Evolutionary conservation across 2,113 vertebrate genomes (phyloP).

Genomic region (Sebastes fasciatus): DNA sequence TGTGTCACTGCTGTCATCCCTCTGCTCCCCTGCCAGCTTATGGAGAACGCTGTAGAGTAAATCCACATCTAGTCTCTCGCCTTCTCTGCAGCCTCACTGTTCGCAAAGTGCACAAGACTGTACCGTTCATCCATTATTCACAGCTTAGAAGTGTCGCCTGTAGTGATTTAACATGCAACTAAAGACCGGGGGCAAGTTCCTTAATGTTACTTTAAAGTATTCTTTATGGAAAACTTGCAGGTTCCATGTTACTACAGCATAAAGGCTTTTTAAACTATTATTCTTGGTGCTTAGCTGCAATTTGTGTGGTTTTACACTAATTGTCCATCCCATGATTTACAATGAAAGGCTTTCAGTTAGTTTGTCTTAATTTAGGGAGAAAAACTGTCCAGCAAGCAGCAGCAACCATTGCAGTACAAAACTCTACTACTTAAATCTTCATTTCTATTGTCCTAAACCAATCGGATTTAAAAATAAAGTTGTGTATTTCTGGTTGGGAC

Average conservation of each 20-base stretch:
- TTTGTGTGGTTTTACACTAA: neutral
- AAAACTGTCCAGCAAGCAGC: neutral
- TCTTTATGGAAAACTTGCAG: neutral
- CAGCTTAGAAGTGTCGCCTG: conserved; percentile 25
- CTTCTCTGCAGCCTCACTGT: conserved; percentile 10
- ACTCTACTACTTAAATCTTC: neutral
- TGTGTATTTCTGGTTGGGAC: neutral
- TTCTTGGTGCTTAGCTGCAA: neutral
- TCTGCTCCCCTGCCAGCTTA: conserved; percentile 46
- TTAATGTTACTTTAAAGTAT: neutral
- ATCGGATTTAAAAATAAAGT: neutral
- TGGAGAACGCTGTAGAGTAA: conserved; percentile 17
- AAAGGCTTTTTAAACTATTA: neutral
- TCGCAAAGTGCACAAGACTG: conserved; percentile 25
- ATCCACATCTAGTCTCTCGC: conserved; percentile 14
- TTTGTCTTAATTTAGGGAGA: neutral
- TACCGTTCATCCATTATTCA: conserved; percentile 60
- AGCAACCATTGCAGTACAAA: neutral
- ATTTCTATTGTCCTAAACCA: neutral
- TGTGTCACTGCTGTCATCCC: conserved; percentile 43
- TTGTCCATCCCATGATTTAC: neutral
- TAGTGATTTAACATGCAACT: conserved; percentile 21
- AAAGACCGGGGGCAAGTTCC: neutral
- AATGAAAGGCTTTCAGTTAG: neutral
- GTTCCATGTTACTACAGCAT: neutral